Evolutionary conservation across 2,113 vertebrate genomes (phyloP), one percentile per base, ranked within the genome.

Genomic region (Pogona vitticeps): DNA sequence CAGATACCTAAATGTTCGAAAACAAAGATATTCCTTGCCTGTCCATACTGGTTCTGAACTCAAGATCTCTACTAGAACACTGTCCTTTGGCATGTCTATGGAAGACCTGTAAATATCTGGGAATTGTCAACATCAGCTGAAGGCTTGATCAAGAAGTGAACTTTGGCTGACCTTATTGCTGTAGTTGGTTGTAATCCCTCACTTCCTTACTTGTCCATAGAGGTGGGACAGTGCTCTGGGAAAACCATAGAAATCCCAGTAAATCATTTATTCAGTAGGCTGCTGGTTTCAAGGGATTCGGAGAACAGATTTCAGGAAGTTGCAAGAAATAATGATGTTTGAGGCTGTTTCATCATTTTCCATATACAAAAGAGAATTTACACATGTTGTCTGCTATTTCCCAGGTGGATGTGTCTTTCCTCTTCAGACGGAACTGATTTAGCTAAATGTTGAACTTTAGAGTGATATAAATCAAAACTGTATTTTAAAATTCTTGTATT

Each of bases 81-180:
- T 6, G 13, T 78, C 23, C 9, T 56, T 83, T n/a, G 28, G 67
- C 58, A 1, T 84, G 75, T 91, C 88, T 92, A 86, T 76, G 92
- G 91, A 95, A 91, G 91, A 95, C 70, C 81, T 82, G 90, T 92
- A 95, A 96, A 94, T 96, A 94, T 93, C 96, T 96, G 95, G 92
- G 93, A 95, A 94, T 94, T 83, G 88, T 97, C 91, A 85, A 71
- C 42, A 84, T 91, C 82, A 84, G 70, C 79, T 85, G 88, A 87
- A 46, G 85, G 42, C 85, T 68, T 78, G 91, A 80, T 88, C 94
- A 96, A 95, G 92, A 92, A 14, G 0, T 92, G 94, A 96, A 95
- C 96, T 93, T 95, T 97, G 96, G 96, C 96, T 95, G 95, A 97
- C 96, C 95, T 85, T 1, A 68, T 28, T 38, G n/a, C 21, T 80